Base-by-base conservation (phyloP, 2,888 invertebrate species). In the Acanthopleura granulata region DNA sequence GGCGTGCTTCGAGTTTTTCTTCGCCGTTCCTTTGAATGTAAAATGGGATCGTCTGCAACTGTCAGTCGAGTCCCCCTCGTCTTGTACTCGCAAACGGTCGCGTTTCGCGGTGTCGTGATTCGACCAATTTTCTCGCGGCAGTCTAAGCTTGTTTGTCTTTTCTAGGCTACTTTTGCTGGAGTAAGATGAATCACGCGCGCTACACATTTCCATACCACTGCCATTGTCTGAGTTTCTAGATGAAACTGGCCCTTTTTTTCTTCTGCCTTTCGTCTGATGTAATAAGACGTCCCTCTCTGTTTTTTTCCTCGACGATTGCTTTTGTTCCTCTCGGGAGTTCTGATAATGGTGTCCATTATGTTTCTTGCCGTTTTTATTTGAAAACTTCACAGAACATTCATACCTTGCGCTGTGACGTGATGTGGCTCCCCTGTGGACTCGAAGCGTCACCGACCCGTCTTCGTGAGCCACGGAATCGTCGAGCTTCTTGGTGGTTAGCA, bases 1-100 rank as follows among this genome's bases (percentile, higher is more conserved):
- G 79, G 96, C 96, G 93, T 92, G 91, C 4, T 96, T 95, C 90
- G 96, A 97, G 78, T 97, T 95, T 89, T 97, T 97, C 86, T 95
- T 79, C 11, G 77, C 50, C n/a, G 77, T 74, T 1, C 51, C 71
- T 73, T 77, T 77, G 40, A 74, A 66, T 40, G 50, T 72, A 27
- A 74, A 76, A 30, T 71, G 71, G 1, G 71, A 71, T 18, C 71
- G 71, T 6, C 25, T 40, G 18, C 50, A 16, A 71, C 40, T 49
- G 18, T 40, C 40, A 22, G 1, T 18, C 1, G 71, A 49, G 9
- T 49, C 71, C 40, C 40, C 40, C 1, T 71, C 71, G 22, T 71
- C 71, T 14, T 49, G 22, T 40, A 25, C 49, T 40, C 49, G 27
- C 15, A 49, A 25, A 18, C 49, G 15, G 40, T 71, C 22, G 18